Conservation (phyloP, 2,888 invertebrate genomes). For the Pilophorus perplexus region DNA sequence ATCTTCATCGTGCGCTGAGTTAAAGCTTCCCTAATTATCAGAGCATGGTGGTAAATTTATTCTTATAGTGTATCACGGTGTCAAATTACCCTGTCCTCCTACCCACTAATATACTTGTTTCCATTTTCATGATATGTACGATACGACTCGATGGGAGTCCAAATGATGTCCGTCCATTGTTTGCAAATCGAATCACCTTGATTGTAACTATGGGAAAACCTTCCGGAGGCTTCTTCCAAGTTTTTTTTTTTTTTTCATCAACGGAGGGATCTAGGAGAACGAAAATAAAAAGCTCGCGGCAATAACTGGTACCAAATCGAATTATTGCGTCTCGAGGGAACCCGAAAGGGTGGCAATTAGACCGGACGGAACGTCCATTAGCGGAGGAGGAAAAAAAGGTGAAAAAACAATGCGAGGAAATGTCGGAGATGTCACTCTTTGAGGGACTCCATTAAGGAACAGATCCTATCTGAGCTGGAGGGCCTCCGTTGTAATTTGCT, state of each 20-base stretch:
- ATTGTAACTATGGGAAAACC: conserved; percentile 36
- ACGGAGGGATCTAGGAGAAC: conserved; percentile 4
- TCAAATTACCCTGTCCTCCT: too few relatives aligned
- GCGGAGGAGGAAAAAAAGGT: conserved; percentile 4
- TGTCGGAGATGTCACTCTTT: conserved; percentile 31
- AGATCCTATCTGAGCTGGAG: conserved; percentile 13
- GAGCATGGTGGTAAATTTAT: too few relatives aligned
- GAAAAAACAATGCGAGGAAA: conserved; percentile 34
- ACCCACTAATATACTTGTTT: too few relatives aligned
- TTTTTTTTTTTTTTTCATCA: conserved; percentile 6
- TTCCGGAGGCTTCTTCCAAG: too few relatives aligned
- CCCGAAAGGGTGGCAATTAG: conserved; percentile 34
- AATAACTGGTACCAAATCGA: conserved; percentile 24
- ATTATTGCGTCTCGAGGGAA: conserved; percentile 14
- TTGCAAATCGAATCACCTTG: conserved; percentile 38
- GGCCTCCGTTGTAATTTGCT: conserved; percentile 11
- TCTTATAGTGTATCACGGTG: too few relatives aligned
- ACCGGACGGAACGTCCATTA: conserved; percentile 35
- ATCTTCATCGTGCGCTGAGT: too few relatives aligned
- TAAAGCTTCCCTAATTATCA: too few relatives aligned
- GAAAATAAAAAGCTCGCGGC: conserved; percentile 2
- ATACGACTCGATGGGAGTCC: not conserved
- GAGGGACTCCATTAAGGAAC: conserved; percentile 27
- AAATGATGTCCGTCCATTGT: conserved; percentile 34
- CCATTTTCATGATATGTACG: not conserved